phyloP scores from a whole-genome alignment of 2,888 invertebrate genomes.

The Erebia palarica region DNA sequence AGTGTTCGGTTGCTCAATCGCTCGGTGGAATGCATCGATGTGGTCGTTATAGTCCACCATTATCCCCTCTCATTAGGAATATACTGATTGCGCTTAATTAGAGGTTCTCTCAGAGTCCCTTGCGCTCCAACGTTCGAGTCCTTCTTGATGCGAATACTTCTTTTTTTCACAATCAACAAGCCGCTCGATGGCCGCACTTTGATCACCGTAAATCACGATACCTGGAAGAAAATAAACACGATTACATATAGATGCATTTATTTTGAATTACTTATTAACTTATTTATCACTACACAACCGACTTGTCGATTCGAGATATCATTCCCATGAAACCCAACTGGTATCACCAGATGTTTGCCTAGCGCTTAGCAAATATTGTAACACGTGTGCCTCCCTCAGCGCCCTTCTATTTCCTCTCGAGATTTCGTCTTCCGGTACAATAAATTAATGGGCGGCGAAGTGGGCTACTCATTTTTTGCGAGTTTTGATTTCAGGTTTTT shows the following conservation, averaged over 20 bases:
- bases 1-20: constrained; percentile 66
- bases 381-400: constrained; percentile 75
- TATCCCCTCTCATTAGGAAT: constrained; percentile 82
- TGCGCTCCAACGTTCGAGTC: constrained; percentile 68
- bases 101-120: constrained; percentile 72
- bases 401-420: constrained; percentile 79
- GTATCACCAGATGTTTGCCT: constrained; percentile 75
- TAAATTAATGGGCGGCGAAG: constrained; percentile 72
- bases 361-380: constrained; percentile 80
- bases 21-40: constrained; percentile 77
- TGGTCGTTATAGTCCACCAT: constrained; percentile 78
- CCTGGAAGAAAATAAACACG: constrained; percentile 68
- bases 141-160: constrained; percentile 70
- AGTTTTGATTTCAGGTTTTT: constrained; percentile 59
- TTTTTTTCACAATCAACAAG: constrained; percentile 79
- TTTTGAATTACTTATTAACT: constrained; percentile 38
- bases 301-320: constrained; percentile 36
- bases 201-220: constrained; percentile 74
- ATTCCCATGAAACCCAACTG: constrained; percentile 51
- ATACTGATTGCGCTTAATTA: constrained; percentile 83
- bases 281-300: constrained; percentile 22
- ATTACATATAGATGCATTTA: constrained; percentile 41
- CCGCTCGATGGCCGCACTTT: constrained; percentile 77
- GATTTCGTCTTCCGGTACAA: constrained; percentile 81
- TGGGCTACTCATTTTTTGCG: constrained; percentile 63